Percentiles rank a stretch among this genome's conserved stretches.
Conservation (phyloP, 2,888 invertebrate species). For the Euclidia mi region DNA sequence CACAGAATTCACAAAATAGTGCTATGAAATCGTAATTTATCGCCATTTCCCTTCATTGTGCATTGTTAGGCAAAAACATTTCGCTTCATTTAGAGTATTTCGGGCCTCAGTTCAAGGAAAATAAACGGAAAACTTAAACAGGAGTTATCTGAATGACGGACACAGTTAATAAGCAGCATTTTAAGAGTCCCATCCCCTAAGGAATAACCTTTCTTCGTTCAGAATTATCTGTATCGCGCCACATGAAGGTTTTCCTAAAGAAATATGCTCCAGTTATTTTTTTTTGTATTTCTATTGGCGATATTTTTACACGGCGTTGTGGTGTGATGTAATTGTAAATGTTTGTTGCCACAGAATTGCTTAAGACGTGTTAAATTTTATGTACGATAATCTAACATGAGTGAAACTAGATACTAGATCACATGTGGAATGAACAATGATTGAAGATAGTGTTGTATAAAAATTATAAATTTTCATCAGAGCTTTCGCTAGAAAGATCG, state of each 20-base stretch:
- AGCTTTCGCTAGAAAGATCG: too few species aligned
- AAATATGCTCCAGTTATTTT: slow-evolving; percentile 50
- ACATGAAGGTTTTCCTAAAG: slow-evolving; percentile 47
- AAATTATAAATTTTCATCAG: too few species aligned
- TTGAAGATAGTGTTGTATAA: too few species aligned
- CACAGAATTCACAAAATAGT: too few species aligned
- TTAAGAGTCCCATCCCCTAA: slow-evolving; percentile 47
- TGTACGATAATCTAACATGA: too few species aligned
- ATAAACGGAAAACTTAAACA: slow-evolving; percentile 46
- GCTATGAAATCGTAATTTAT: too few species aligned
- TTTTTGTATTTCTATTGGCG: slow-evolving; percentile 39
- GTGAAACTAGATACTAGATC: too few species aligned
- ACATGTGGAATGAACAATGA: too few species aligned
- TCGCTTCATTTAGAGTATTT: slow-evolving; percentile 33
- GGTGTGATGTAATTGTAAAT: neutral
- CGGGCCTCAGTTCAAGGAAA: slow-evolving; percentile 34
- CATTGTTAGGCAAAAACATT: slow-evolving; percentile 1
- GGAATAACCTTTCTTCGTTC: slow-evolving; percentile 60
- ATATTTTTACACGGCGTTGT: slow-evolving; percentile 34
- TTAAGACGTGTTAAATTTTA: too few species aligned
- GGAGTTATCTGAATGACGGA: slow-evolving; percentile 48
- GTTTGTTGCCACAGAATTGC: neutral
- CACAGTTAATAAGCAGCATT: slow-evolving; percentile 55
- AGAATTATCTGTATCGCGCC: slow-evolving; percentile 64
- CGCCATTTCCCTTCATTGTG: too few species aligned